These are phyloP conservation scores for Teleopsis dalmanni DNA, from an alignment of 1,140 invertebrate genomes.

Conservation along the genomic window DNA sequence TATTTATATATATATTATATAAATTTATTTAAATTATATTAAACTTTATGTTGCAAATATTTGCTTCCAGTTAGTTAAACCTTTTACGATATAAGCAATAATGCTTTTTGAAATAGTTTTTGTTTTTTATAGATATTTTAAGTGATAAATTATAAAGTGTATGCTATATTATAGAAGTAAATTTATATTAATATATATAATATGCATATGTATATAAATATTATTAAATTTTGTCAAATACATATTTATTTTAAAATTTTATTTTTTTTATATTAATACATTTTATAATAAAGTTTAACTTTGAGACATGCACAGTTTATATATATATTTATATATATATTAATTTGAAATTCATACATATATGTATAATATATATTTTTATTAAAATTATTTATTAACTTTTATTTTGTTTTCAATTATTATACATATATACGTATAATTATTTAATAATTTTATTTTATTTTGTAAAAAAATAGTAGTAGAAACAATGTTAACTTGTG, in stretches of 20 bases:
- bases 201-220: neutral
- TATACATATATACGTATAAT: neutral
- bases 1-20: neutral
- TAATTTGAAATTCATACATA: neutral
- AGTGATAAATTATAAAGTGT: neutral
- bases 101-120: too few species aligned
- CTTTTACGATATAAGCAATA: too few species aligned
- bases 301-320: conserved; percentile 7
- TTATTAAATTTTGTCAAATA: neutral
- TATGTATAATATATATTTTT: neutral
- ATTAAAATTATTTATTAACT: conserved; percentile 1
- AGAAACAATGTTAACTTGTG: conserved; percentile 9
- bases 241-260: too few species aligned
- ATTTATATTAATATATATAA: neutral
- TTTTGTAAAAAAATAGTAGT: conserved; percentile 1
- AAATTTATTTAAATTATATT: neutral
- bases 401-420: neutral
- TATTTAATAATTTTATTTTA: conserved; percentile 6
- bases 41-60: too few species aligned
- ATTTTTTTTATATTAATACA: too few species aligned
- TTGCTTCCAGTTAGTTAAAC: too few species aligned
- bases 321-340: neutral
- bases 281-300: conserved; percentile 8
- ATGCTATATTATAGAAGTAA: neutral
- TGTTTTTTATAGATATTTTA: neutral